Percentiles rank a stretch among this genome's conserved stretches.
phyloP scores from a whole-genome alignment of 2,113 vertebrate species.

The Spea multiplicata region DNA sequence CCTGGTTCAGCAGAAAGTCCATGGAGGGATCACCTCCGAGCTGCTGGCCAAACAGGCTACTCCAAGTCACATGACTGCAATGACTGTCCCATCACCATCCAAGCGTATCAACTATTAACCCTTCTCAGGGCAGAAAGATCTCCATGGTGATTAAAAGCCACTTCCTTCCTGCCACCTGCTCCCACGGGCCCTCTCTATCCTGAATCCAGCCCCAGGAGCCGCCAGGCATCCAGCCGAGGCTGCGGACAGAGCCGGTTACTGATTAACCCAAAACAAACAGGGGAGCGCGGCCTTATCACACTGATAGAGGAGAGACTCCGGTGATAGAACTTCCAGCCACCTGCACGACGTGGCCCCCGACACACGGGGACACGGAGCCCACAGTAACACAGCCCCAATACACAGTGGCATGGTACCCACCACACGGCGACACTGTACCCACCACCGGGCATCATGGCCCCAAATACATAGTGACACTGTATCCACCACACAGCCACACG shows the following conservation, averaged over 20 bases:
- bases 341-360: no score
- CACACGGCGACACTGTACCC: no score
- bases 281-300: neutral
- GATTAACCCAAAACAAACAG: slow-evolving; percentile 18
- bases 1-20: slow-evolving; percentile 21
- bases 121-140: neutral
- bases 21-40: neutral
- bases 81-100: neutral
- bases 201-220: neutral
- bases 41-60: neutral
- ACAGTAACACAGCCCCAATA: no score
- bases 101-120: neutral
- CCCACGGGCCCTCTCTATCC: neutral
- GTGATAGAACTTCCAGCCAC: no score
- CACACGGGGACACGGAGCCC: no score
- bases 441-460: no score
- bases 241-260: neutral
- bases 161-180: neutral
- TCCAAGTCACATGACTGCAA: neutral
- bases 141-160: no score
- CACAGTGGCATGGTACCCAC: no score
- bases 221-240: neutral
- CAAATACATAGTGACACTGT: no score
- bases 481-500: no score
- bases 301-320: neutral